phyloP scores from a whole-genome alignment of 2,797 vertebrate genomes.

The Tiaroga cobitis region DNA sequence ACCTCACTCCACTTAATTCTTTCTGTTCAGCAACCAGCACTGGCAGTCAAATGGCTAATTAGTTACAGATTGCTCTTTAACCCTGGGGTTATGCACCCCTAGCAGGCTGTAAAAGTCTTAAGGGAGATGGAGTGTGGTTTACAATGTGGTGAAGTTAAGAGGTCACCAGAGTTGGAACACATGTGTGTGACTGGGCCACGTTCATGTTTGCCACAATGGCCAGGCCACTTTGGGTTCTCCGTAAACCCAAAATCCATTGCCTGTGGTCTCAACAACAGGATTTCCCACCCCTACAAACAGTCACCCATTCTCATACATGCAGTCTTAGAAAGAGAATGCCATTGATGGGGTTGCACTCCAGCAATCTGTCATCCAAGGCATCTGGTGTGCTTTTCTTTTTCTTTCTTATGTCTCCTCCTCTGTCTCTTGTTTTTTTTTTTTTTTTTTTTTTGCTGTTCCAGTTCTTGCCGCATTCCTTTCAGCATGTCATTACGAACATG shows the following conservation, averaged over 20 bases:
- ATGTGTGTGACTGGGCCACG: conserved; percentile 33
- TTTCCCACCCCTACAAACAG: conserved; percentile 22
- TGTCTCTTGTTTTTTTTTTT: neutral
- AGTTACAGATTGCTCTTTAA: conserved; percentile 84
- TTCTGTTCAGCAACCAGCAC: conserved; percentile 72
- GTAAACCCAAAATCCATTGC: conserved; percentile 44
- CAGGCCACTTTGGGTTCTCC: conserved; percentile 45
- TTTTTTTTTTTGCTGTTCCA: conserved; percentile 9
- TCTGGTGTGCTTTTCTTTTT: conserved; percentile 55
- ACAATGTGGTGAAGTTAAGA: conserved; percentile 74
- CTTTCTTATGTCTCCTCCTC: conserved; percentile 17
- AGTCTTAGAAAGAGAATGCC: conserved; percentile 46
- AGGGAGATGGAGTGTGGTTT: conserved; percentile 79
- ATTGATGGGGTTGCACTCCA: conserved; percentile 49
- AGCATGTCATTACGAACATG: conserved; percentile 54
- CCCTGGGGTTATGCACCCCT: conserved; percentile 72
- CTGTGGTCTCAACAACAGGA: conserved; percentile 43
- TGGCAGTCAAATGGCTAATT: conserved; percentile 80
- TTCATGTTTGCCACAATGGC: conserved; percentile 40
- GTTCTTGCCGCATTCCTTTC: conserved; percentile 39
- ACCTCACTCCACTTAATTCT: conserved; percentile 67
- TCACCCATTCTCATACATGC: conserved; percentile 42
- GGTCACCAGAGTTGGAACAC: conserved; percentile 66
- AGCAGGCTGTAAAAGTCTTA: conserved; percentile 75
- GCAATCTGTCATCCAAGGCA: conserved; percentile 59